phyloP scores from a whole-genome alignment of 2,888 invertebrate species.

The Sphaerophoria rueppellii region DNA sequence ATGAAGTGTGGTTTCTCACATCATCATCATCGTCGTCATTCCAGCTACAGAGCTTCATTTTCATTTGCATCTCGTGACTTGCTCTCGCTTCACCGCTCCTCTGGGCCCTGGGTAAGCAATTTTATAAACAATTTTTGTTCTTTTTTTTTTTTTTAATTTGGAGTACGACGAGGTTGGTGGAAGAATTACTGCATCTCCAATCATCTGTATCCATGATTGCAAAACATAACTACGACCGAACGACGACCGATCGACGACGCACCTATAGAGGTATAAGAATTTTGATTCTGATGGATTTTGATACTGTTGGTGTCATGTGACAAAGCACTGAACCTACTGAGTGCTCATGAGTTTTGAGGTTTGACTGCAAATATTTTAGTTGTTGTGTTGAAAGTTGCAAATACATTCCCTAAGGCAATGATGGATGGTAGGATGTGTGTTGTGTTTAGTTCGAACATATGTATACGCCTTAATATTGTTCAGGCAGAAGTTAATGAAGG shows the following conservation, averaged over 20 bases:
- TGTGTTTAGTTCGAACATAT: conserved; percentile 10
- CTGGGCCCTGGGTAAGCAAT: conserved; percentile 50
- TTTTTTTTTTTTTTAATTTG: conserved; percentile 12
- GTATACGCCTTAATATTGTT: conserved; percentile 10
- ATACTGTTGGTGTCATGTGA: conserved; percentile 58
- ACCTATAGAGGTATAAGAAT: neutral
- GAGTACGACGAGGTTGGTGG: conserved; percentile 39
- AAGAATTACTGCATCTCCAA: conserved; percentile 21
- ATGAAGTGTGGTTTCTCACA: conserved; percentile 34
- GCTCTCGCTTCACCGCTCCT: neutral
- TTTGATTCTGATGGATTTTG: conserved; percentile 28
- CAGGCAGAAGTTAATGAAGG: conserved; percentile 1
- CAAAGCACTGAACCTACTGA: conserved; percentile 57
- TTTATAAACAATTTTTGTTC: conserved; percentile 44
- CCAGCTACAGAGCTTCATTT: conserved; percentile 39
- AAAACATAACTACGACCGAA: neutral
- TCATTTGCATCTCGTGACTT: conserved; percentile 49
- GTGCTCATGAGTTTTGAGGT: conserved; percentile 54
- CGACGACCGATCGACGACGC: neutral
- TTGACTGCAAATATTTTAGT: neutral
- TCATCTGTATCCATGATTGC: conserved; percentile 44
- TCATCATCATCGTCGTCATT: conserved; percentile 34
- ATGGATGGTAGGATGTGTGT: conserved; percentile 1
- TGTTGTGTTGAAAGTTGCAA: conserved; percentile 13
- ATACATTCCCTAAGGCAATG: conserved; percentile 48